A percentile compares a stretch with the other conserved stretches of the same genome.
phyloP scores from a whole-genome alignment of 1,140 invertebrate species.

The Pinna nobilis region DNA sequence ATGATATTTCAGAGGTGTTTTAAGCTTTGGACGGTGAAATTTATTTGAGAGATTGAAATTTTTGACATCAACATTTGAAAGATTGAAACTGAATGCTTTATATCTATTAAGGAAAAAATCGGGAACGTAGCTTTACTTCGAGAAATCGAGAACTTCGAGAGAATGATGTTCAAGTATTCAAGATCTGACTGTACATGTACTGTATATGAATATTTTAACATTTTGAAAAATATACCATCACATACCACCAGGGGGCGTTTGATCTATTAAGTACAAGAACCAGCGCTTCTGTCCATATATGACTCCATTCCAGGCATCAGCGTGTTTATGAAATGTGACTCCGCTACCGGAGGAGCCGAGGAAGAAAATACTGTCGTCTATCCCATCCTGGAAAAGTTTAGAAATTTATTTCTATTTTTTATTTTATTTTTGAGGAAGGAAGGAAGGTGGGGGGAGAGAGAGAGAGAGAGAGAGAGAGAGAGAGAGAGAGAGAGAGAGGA shows the following conservation, averaged over 20 bases:
- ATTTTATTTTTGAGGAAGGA: background rate
- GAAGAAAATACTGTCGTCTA: constrained; percentile 70
- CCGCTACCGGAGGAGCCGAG: constrained; percentile 66
- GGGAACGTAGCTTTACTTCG: no score
- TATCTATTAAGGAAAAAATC: no score
- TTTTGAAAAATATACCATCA: background rate
- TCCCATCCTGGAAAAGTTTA: constrained; percentile 43
- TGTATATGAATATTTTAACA: no score
- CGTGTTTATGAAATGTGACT: constrained; percentile 70
- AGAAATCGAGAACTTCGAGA: no score
- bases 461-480: background rate
- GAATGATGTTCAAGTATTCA: no score
- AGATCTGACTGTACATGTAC: no score
- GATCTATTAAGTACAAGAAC: constrained; percentile 65
- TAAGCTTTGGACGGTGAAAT: no score
- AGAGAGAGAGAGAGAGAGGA: background rate
- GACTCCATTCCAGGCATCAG: constrained; percentile 72
- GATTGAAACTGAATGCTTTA: no score
- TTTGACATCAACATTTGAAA: no score
- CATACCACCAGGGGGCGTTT: constrained; percentile 69
- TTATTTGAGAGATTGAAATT: no score
- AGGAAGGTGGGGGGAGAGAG: no score
- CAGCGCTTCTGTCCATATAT: constrained; percentile 68
- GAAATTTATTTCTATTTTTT: background rate
- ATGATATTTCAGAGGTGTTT: no score